Evolutionary conservation across 1,140 invertebrate genomes (phyloP), one percentile per base, ranked within the genome.

Genomic region (Drosophila malerkotliana): DNA sequence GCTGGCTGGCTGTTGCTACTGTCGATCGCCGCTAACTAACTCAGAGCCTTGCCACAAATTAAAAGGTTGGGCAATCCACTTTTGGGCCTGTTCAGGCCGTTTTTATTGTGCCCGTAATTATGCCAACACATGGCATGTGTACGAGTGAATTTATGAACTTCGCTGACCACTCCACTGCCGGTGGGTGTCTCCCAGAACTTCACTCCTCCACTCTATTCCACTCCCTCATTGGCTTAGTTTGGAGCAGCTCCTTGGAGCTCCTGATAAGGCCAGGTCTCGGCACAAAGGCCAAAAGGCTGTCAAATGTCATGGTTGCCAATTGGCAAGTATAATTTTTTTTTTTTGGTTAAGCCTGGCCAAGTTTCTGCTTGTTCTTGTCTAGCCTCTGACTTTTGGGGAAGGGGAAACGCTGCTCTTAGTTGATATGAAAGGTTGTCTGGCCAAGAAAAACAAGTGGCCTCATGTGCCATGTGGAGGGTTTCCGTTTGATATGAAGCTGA

Each of bases 31-130:
- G 56, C 61, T 84, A 84, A 80, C 77, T 81, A 81, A 81, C 77
- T 77, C 66, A 51, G 52, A 62, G 72, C 66, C 62, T 72, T 76
- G 76, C 80, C 72, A 84, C 80, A 84, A 84, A 84, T 84, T 84
- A 84, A 85, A 85, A 84, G 81, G 81, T 85, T 85, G 81, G 81
- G 81, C 81, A 80, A 76, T 76, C 80, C 79, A 83, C 79, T 82
- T 87, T 82, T 85, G 82, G 82, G 78, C 81, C 79, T 75, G 78
- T 67, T 69, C 61, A n/a, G 21, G 21, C 21, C 21, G 39, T 55
- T 69, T 64, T 54, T 77, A 77, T 73, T 66, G 79, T 67, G 61
- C 52, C 74, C 66, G 83, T 68, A 87, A 87, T 87, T 88, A 87
- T 87, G 82, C 83, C 82, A 87, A 88, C 83, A 87, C 75, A 88